These are phyloP conservation scores for Tenthredo notha DNA, from an alignment of 2,888 invertebrate species.

Conservation along the genomic window DNA sequence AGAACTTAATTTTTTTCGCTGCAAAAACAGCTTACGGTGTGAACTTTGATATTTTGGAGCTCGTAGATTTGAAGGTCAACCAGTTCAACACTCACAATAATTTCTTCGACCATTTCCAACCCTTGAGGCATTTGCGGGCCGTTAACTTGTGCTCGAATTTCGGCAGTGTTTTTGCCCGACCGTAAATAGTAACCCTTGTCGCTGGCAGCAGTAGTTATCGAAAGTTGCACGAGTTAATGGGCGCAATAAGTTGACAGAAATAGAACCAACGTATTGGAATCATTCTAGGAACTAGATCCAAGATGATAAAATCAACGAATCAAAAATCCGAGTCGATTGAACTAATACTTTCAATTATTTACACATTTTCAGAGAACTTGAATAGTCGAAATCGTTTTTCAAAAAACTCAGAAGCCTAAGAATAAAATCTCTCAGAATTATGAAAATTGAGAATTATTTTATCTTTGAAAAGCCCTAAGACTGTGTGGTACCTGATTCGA, in stretches of 20 bases:
- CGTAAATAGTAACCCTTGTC: constrained; percentile 51
- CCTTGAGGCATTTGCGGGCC: constrained; percentile 33
- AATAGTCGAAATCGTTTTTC: neutral
- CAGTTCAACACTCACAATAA: constrained; percentile 30
- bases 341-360: neutral
- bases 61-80: neutral
- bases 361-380: neutral
- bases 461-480: too few relatives aligned
- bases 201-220: constrained; percentile 47
- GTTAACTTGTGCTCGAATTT: constrained; percentile 48
- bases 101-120: constrained; percentile 34
- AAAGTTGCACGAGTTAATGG: constrained; percentile 46
- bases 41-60: neutral
- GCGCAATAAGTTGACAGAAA: constrained; percentile 35
- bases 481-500: neutral
- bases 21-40: neutral
- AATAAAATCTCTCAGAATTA: neutral
- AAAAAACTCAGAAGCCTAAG: neutral
- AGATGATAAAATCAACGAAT: neutral
- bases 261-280: constrained; percentile 12
- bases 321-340: neutral
- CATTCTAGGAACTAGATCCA: neutral
- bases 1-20: neutral
- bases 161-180: constrained; percentile 40
- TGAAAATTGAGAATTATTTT: neutral